Evolutionary conservation across 2,888 invertebrate genomes (phyloP).

Genomic region (Aphidoletes aphidimyza): DNA sequence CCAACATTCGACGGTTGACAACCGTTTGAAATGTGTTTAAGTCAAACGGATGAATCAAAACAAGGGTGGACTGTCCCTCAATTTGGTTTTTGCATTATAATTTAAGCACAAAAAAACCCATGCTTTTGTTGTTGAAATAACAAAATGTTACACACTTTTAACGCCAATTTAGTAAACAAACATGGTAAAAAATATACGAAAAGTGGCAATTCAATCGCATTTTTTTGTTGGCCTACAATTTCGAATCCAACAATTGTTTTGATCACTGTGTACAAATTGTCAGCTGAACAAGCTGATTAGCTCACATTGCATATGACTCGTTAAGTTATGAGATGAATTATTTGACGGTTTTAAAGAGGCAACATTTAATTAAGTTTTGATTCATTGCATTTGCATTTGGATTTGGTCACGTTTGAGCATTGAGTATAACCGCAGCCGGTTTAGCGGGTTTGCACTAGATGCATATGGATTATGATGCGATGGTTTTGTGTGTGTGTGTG

Average conservation of each 20-base stretch:
- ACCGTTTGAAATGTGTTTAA: background rate
- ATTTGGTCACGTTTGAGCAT: too few relatives aligned
- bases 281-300: background rate
- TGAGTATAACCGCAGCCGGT: too few relatives aligned
- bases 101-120: too few relatives aligned
- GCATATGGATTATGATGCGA: too few relatives aligned
- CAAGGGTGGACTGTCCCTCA: background rate
- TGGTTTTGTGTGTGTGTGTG: too few relatives aligned
- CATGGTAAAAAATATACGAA: background rate
- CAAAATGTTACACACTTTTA: background rate
- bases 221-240: background rate
- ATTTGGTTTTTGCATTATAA: too few relatives aligned
- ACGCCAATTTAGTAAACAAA: constrained; percentile 29
- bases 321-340: too few relatives aligned
- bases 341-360: background rate
- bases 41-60: too few relatives aligned
- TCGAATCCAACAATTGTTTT: too few relatives aligned
- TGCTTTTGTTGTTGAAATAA: too few relatives aligned
- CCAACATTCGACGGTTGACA: background rate
- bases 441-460: too few relatives aligned
- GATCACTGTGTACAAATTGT: background rate
- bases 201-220: background rate
- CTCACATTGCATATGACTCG: background rate
- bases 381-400: too few relatives aligned
- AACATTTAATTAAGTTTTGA: background rate